Evolutionary conservation across 2,888 invertebrate genomes (phyloP), one percentile per base, ranked within the genome.

Genomic region (Pseudococcus longispinus): DNA sequence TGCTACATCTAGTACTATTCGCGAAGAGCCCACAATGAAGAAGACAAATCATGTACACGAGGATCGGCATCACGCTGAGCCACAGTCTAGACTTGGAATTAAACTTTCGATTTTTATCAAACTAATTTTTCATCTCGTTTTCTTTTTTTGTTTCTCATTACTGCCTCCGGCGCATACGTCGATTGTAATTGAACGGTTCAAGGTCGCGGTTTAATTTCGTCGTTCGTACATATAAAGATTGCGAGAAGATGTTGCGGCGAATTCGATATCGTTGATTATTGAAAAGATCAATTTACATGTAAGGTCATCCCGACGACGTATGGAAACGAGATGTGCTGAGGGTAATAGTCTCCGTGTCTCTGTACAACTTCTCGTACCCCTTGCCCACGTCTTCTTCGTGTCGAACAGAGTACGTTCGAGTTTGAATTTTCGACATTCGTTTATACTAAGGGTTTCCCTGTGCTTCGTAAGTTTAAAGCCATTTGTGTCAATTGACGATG

Each of bases 401-500:
- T 51, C 3, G 11, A 2, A 46, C 8, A 20, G n/a, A n/a, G 60
- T 26, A 26, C 11, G 65, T 26, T 18, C 5, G 18, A 29, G 70
- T 29, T 70, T 70, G 70, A 29, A 29, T 70, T 70, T 70, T 29
- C 29, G 70, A 70, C 70, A 29, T 65, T 65, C 65, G 65, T 26
- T 13, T 26, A 26, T 65, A 15, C 60, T n/a, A 23, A 70, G 70
- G 29, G 29, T 29, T 70, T 20, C 70, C 29, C 11, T 26, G 29
- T 9, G 8, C 13, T 65, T 9, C 65, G 26, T 26, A 70, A 29
- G 29, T 70, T 70, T 26, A 70, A 29, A 70, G 70, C 70, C 70
- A 70, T 70, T 70, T 32, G 70, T 70, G 70, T 70, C 70, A 70
- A 70, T 70, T 70, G 70, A 70, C 70, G 29, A 70, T 70, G 70